Base-by-base conservation (phyloP, 2,113 vertebrate genomes). In the Salminus brasiliensis region DNA sequence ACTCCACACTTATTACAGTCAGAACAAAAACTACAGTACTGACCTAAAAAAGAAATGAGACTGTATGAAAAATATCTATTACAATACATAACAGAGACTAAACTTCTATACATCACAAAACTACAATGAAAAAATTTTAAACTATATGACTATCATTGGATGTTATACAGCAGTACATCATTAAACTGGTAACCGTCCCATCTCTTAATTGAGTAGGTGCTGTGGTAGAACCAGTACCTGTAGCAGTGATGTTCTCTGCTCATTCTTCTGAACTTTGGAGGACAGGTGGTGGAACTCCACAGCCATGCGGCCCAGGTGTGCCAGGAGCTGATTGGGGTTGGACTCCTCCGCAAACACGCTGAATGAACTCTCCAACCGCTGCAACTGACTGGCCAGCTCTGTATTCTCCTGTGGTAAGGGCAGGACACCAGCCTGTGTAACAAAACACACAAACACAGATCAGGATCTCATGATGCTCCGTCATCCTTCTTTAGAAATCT, bases 211-310 rank as follows among this genome's bases (percentile, higher is more conserved):
- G n/a, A n/a, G n/a, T n/a, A n/a, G n/a, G n/a, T n/a, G n/a, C n/a
- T n/a, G n/a, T n/a, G 5, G 10, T 10, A 10, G 5, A 27, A 23
- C 3, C 45, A 4, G 5, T 23, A 98, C 97, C 96, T 99, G 98
- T 55, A 99, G 89, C 78, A 97, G 93, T 0, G 97, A 96, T 0
- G 98, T 98, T 71, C 94, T 94, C 88, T 96, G 96, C 89, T 99
- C 98, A 0, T 98, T 98, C 92, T 95, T 98, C 89, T 99, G 97
- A 86, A 98, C 97, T 81, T 99, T 98, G 21, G 95, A 96, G 43
- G 98, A 96, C 82, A 99, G 90, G 30, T 97, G 96, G 91, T 97
- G 98, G 85, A 99, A 98, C 92, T 98, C 98, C 0, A 98, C 93
- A 16, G 96, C 98, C 97, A 99, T 97, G 79, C 96, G 96, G 52